Evolutionary conservation across 2,888 invertebrate species (phyloP), one percentile per base, ranked within the genome.

Genomic region (Ochropleura leucogaster): DNA sequence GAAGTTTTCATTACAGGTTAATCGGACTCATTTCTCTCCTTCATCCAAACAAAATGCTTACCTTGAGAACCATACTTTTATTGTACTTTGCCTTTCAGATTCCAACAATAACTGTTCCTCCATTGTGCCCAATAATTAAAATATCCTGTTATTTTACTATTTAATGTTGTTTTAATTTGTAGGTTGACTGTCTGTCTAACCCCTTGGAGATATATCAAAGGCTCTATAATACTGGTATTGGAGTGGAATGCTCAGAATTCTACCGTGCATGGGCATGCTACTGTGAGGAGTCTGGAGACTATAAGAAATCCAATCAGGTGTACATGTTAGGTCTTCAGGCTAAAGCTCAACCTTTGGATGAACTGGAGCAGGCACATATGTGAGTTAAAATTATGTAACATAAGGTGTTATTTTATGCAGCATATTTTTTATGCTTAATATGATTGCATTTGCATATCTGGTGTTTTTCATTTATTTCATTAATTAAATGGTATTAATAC

Each of bases 181-280:
- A 98, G 98, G 98, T 98, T 95, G 98, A 98, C 90, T 97, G 97
- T 88, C 97, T 98, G 85, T 97, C 97, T 77, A 98, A 98, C 93
- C 98, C 98, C 2, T 94, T 98, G 86, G 98, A 98, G 93, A 97
- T 98, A 79, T 99, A 98, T 94, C 98, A 98, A 91, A 97, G 98
- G 93, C 96, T 99, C 90, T 98, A 98, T 89, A 97, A 97, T 84
- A 97, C 97, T 91, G 98, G 98, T 51, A 97, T 99, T 86, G 99
- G 99, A 47, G 97, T 97, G 47, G 97, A 98, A 94, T 97, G 98
- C 82, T 97, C 99, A 0, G 98, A 98, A 87, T 98, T 99, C 91
- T 99, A 99, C 92, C 97, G 98, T 86, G 98, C 98, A 16, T 99
- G 99, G 99, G 98, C 99, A 0, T 98, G 98, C 90, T 98, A 98